phyloP scores from a whole-genome alignment of 92 coral and sea anemone genomes.

The Palythoa grandiflora region DNA sequence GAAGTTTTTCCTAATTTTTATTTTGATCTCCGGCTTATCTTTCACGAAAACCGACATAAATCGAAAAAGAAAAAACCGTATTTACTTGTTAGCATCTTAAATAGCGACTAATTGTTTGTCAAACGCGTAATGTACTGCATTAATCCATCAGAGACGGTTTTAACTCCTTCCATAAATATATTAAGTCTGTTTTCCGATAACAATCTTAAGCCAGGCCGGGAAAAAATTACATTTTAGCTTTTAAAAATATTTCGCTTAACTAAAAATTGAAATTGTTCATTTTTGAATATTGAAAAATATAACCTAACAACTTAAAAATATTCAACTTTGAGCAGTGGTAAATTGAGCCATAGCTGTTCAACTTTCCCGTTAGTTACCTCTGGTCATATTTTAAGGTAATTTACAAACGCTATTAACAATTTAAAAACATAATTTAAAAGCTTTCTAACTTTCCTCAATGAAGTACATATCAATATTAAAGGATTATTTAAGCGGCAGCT shows the following conservation, averaged over 20 bases:
- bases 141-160: not conserved
- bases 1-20: not conserved
- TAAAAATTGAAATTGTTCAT: not conserved
- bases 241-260: not conserved
- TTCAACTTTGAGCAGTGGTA: not conserved
- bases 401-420: conserved; percentile 18
- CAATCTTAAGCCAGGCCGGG: not conserved
- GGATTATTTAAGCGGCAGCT: conserved; percentile 30
- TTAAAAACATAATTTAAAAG: conserved; percentile 41
- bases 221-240: not conserved
- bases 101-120: not conserved
- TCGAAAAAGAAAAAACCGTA: not conserved
- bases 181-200: not conserved
- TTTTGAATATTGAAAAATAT: not conserved
- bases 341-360: not conserved
- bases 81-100: not conserved
- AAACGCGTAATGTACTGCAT: not conserved
- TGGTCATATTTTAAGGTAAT: conserved; percentile 1
- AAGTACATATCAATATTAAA: not conserved
- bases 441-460: conserved; percentile 25
- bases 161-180: not conserved
- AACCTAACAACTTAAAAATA: not conserved
- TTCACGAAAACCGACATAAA: not conserved
- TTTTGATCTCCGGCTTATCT: not conserved
- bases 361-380: conserved; percentile 6